Percentiles rank a stretch among this genome's conserved stretches.
Conservation (phyloP, 2,113 vertebrate species). For the Clarias gariepinus region DNA sequence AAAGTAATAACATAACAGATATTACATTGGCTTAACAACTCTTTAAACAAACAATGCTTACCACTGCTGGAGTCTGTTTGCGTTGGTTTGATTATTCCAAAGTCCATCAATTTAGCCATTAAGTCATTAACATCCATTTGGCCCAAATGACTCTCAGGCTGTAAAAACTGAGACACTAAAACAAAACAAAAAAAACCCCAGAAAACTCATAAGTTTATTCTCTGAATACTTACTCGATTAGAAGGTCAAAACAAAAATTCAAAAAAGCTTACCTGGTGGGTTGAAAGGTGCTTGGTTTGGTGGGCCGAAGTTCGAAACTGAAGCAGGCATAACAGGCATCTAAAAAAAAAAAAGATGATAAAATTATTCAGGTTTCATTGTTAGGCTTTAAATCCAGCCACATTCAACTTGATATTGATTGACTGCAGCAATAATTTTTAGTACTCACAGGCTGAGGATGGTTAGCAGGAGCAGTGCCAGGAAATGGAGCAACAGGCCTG, state of each 20-base stretch:
- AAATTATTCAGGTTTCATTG: background rate
- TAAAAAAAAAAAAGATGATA: conserved; percentile 42
- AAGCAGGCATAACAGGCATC: conserved; percentile 63
- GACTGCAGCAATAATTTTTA: background rate
- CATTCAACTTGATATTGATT: background rate
- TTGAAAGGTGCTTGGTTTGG: conserved; percentile 81
- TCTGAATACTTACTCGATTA: background rate
- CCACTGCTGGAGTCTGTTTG: conserved; percentile 73
- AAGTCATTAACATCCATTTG: conserved; percentile 96
- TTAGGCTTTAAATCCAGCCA: background rate
- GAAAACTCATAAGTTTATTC: background rate
- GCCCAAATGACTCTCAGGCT: conserved; percentile 90
- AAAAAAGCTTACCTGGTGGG: conserved; percentile 47
- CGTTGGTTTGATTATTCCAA: conserved; percentile 86
- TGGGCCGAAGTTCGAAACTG: conserved; percentile 79
- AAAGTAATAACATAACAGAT: background rate
- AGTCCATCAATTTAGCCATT: conserved; percentile 89
- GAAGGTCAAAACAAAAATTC: background rate
- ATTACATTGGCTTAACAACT: no score
- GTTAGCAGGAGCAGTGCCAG: conserved; percentile 76
- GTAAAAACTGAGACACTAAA: conserved; percentile 59
- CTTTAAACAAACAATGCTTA: conserved; percentile 18
- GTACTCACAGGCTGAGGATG: conserved; percentile 80
- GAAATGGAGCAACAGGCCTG: conserved; percentile 75
- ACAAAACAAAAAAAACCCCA: background rate